Conservation (phyloP, 2,797 vertebrate genomes). For the Triplophysa bombifrons region DNA sequence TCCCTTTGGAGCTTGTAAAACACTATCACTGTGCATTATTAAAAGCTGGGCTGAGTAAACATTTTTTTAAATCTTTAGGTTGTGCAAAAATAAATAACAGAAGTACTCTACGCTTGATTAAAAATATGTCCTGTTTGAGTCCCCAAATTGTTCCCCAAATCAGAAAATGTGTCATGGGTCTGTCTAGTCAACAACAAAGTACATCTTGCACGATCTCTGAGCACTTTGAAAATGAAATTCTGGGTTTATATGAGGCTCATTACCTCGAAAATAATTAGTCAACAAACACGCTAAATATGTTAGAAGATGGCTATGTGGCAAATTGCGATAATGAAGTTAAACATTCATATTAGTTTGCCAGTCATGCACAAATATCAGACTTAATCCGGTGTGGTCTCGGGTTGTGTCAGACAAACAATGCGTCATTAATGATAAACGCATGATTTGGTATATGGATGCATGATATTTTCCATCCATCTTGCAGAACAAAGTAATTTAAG, state of each 20-base stretch:
- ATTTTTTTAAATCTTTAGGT: no score
- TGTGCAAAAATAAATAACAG: no score
- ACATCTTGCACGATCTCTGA: not conserved
- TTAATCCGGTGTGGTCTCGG: not conserved
- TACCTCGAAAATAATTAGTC: not conserved
- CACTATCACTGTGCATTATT: no score
- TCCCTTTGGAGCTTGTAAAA: no score
- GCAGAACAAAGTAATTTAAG: not conserved
- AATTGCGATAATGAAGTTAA: not conserved
- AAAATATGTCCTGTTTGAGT: not conserved
- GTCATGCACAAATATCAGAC: slow-evolving; percentile 7
- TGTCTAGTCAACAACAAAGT: not conserved
- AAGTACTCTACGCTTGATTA: not conserved
- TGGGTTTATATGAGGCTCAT: not conserved
- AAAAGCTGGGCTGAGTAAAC: no score
- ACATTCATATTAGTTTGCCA: not conserved
- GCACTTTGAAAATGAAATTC: not conserved
- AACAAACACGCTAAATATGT: not conserved
- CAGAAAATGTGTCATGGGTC: not conserved
- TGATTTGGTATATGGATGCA: not conserved
- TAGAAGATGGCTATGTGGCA: not conserved
- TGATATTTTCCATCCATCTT: not conserved
- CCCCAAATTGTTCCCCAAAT: not conserved
- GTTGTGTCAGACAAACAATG: not conserved
- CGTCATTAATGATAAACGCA: not conserved